Base-by-base conservation (phyloP, 2,113 vertebrate genomes). In the Accipiter cooperii region DNA sequence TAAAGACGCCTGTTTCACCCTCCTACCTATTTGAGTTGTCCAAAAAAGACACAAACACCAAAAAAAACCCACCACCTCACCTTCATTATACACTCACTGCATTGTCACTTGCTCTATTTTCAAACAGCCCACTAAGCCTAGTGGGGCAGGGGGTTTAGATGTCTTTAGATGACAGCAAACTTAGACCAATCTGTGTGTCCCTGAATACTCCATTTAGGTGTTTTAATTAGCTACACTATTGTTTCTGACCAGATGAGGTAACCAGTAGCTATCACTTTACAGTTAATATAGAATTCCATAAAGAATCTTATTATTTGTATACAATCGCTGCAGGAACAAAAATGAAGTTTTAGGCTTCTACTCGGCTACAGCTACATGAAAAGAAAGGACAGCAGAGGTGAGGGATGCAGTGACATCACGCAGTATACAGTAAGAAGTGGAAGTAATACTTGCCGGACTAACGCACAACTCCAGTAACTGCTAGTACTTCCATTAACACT, bases 41-140 rank as follows among this genome's bases (percentile, higher is more conserved):
- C 1, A 74, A 70, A 68, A 71, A 57, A 36, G 8, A 8, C 46
- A 44, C 33, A 52, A 38, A 68, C 29, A 61, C 29, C 29, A 57
- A 64, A 55, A 51, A 7, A 2, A 0, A 2, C 42, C 12, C 40
- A 7, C 1, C 0, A 3, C 4, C 4, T 6, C 18, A 49, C 16
- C 19, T 84, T 73, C 91, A 69, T n/a, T 49, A 89, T 87, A 57
- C 5, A 76, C 6, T 81, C 10, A 2, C 33, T 63, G 36, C 63
- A 64, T 13, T 74, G 47, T 64, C 46, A 63, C 26, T 47, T 68
- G 22, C 40, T 79, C 0, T 51, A 61, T 52, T 69, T 87, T 89
- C 76, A 42, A 74, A 81, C 11, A 75, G 58, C 10, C 12, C 44
- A 26, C n/a, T 71, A 81, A 38, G n/a, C 47, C 57, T 46, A 49